A percentile compares a stretch with the other conserved stretches of the same genome.
These are phyloP conservation scores for Eclectus roratus DNA, from an alignment of 2,113 vertebrate genomes.

Conservation along the genomic window DNA sequence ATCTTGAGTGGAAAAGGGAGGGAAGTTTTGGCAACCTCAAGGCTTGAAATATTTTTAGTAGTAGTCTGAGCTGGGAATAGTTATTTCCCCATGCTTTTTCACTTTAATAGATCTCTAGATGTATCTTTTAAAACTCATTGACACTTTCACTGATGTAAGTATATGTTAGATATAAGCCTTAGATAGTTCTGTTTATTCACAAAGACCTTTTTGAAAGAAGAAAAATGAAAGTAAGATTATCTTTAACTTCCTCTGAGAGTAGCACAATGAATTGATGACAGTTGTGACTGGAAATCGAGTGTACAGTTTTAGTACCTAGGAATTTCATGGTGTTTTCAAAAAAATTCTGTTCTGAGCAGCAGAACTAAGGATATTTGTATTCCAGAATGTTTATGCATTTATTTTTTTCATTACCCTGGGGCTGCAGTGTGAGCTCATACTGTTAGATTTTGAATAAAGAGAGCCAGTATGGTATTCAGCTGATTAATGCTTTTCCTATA, in stretches of 20 bases:
- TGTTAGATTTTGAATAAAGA: neutral
- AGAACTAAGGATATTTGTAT: neutral
- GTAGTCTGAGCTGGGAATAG: neutral
- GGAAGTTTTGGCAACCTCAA: neutral
- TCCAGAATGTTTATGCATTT: neutral
- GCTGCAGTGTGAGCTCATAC: neutral
- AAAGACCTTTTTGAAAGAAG: neutral
- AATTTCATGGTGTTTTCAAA: neutral
- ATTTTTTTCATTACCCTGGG: neutral
- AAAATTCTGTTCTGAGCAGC: neutral
- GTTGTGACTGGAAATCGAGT: neutral
- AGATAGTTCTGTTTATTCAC: neutral
- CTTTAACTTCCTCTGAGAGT: neutral
- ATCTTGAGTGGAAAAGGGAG: neutral
- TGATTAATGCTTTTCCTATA: neutral
- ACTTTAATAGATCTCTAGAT: neutral
- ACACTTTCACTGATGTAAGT: neutral
- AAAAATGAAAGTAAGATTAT: neutral
- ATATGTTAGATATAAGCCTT: neutral
- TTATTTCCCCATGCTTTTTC: neutral
- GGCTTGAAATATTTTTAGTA: neutral
- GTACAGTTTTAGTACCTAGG: neutral
- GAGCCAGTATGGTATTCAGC: neutral
- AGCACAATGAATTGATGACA: neutral
- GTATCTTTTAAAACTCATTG: neutral